Conservation (phyloP, 1,140 invertebrate genomes). For the Ceratina japonica region DNA sequence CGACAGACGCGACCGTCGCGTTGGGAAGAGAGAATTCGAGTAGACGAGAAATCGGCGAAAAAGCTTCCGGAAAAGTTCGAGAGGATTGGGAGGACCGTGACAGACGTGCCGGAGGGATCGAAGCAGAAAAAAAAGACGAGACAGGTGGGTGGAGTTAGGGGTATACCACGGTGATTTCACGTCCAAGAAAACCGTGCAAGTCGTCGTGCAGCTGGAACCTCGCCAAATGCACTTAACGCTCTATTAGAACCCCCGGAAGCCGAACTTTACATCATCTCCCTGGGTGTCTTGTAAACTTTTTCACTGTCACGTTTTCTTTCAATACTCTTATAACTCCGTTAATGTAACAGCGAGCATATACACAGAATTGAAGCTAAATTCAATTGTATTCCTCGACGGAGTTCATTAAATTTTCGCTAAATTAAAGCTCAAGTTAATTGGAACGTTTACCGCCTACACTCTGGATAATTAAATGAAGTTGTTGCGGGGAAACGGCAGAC, state of each 20-base stretch:
- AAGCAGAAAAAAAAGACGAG: constrained; percentile 44
- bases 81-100: constrained; percentile 43
- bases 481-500: too few species aligned
- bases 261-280: constrained; percentile 22
- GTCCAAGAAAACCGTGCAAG: constrained; percentile 59
- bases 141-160: constrained; percentile 49
- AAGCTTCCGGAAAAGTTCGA: constrained; percentile 39
- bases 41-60: constrained; percentile 14
- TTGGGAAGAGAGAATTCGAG: constrained; percentile 34
- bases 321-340: too few species aligned
- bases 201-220: constrained; percentile 71
- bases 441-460: too few species aligned
- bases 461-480: too few species aligned
- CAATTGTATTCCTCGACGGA: too few species aligned
- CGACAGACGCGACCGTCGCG: neutral
- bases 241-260: constrained; percentile 64
- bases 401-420: too few species aligned
- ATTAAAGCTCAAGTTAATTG: too few species aligned
- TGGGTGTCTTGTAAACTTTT: constrained; percentile 18
- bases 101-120: constrained; percentile 40
- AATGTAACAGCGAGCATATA: too few species aligned
- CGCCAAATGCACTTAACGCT: constrained; percentile 77
- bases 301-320: neutral
- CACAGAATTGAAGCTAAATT: too few species aligned
- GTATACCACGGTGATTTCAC: constrained; percentile 68